Percentiles rank a stretch among this genome's conserved stretches.
Conservation (phyloP, 2,797 vertebrate species). For the Smutsia temminckii region DNA sequence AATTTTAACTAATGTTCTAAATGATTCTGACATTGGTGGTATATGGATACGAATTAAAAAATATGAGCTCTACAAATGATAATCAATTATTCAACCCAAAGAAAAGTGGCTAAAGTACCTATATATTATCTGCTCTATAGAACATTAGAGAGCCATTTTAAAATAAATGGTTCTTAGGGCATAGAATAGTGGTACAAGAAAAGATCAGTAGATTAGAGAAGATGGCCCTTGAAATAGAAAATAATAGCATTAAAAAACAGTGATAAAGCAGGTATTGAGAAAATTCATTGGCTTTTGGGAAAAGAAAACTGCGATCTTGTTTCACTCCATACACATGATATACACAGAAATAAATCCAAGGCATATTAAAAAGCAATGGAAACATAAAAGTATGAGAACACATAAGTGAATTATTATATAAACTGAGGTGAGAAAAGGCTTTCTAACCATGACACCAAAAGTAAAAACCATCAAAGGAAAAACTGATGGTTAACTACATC, state of each 20-base stretch:
- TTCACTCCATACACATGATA: not conserved
- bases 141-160: not conserved
- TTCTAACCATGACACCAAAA: not conserved
- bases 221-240: not conserved
- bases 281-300: not conserved
- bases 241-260: not conserved
- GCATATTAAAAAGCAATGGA: not conserved
- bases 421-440: not conserved
- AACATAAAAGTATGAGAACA: not conserved
- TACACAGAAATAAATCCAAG: not conserved
- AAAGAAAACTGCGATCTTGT: not conserved
- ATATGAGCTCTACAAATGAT: not conserved
- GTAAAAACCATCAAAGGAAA: not conserved
- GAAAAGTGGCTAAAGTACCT: not conserved
- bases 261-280: not conserved
- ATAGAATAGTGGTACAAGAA: not conserved
- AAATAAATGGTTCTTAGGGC: not conserved
- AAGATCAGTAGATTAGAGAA: not conserved
- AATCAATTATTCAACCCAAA: not conserved
- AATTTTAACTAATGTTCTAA: not conserved
- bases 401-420: not conserved
- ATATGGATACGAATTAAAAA: not conserved
- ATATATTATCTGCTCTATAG: not conserved
- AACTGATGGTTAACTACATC: not conserved
- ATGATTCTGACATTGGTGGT: not conserved